Base-by-base conservation (phyloP, 2,797 vertebrate genomes). In the Enteromius argenteus region DNA sequence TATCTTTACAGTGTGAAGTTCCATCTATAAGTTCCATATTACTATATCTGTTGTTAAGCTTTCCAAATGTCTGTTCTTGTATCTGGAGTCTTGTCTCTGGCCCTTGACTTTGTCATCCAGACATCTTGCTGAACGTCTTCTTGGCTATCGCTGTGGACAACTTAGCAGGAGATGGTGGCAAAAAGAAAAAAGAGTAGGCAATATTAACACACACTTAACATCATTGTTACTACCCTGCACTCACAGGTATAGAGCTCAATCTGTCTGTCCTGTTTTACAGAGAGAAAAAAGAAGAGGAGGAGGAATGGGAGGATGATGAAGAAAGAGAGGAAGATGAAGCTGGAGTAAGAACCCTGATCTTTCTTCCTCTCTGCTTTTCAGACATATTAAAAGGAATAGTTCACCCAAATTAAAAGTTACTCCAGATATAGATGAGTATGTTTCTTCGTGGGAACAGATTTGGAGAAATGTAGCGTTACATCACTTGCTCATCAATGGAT, bases 121-220 rank as follows among this genome's bases (percentile, higher is more conserved):
- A 99, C 94, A 99, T 98, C 91, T 93, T 99, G 88, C 93, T 99
- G 84, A 99, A 99, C 68, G 98, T 99, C 84, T 99, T 99, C 94
- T 96, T 99, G 96, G 98, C 98, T 91, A 99, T 99, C 84, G 97
- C 97, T 53, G 98, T 99, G 91, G 98, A 99, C 93, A 99, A 99
- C 92, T 93, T 99, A 91, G 98, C 98, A 1, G 97, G 97, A 15
- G 97, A 98, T 74, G 96, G 96, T 87, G 95, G 96, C 66, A 96
- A 97, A 90, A 87, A 98, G 94, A 92, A 96, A 92, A 90, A 96
- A 95, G 91, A 97, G 97, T 94, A 95, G 97, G 85, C n/a, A 35
- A 21, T 9, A 56, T n/a, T 13, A 44, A 51, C 56, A 58, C 10
- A 64, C 3, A 60, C 37, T 49, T 39, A 44, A 3, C 15, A 37